Base-by-base conservation (phyloP, 2,797 vertebrate species). In the Danio albolineatus region DNA sequence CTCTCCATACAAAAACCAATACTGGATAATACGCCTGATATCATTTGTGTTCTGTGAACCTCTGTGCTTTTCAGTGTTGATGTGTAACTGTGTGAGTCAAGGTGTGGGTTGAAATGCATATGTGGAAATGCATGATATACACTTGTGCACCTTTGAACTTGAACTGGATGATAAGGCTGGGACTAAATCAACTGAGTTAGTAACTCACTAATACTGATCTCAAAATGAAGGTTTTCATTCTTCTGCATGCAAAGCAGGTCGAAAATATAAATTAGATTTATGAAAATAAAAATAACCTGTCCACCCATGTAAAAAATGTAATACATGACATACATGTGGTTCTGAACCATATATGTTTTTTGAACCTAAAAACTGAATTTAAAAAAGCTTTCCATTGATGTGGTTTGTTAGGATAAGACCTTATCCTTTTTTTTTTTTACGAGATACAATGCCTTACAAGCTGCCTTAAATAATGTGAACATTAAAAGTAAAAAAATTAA, bases 21-120 rank as follows among this genome's bases (percentile, higher is more conserved):
- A 46, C 36, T 41, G 41, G 9, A 74, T 10, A 51, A 12, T 51
- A 53, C 49, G 10, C 28, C 28, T 38, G 14, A 21, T 41, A n/a
- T 51, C 17, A 12, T 54, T 71, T 71, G 39, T 71, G 49, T 71
- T 19, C n/a, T 14, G 10, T 49, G 16, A 53, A 51, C 1, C 28
- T 28, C 28, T 28, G 28, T n/a, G 10, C 38, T 28, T 28, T 17
- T 7, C 44, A 41, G 38, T 44, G 39, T 38, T 54, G 53, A 65
- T 73, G 71, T 79, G 69, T 80, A 81, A 84, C 76, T 61, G 43
- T 46, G 78, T 36, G 64, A 60, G 43, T 43, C 61, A 38, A 48
- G 10, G 19, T 51, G 48, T 71, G 38, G 54, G 64, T 49, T 46
- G 44, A 71, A 56, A 43, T 28, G 17, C 60, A 6, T 44, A 9